phyloP scores from a whole-genome alignment of 2,113 vertebrate genomes.

The Emydocephalus ijimae region DNA sequence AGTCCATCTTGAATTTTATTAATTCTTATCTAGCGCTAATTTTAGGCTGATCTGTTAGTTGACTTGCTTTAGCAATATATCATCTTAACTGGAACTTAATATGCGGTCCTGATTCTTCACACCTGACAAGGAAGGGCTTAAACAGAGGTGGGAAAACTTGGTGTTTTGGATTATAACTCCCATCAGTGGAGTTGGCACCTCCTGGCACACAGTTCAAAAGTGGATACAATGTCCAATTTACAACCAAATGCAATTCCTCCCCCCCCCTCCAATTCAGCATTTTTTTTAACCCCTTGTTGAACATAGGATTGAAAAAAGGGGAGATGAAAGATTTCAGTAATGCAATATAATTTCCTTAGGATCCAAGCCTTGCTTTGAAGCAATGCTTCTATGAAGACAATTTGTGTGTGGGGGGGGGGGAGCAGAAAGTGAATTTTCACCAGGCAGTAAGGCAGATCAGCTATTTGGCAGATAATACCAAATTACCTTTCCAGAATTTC shows the following conservation, averaged over 20 bases:
- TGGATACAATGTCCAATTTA: background rate
- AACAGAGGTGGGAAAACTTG: background rate
- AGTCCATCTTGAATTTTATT: too few relatives aligned
- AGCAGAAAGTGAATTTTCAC: background rate
- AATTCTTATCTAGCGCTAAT: too few relatives aligned
- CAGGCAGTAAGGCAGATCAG: background rate
- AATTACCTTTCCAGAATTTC: background rate
- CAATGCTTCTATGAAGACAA: background rate
- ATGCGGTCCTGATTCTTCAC: too few relatives aligned
- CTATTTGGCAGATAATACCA: background rate
- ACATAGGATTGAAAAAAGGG: background rate
- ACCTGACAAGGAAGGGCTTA: background rate
- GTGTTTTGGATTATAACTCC: background rate
- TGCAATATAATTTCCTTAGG: too few relatives aligned
- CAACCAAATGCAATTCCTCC: background rate
- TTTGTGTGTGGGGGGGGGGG: background rate
- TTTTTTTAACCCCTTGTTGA: background rate
- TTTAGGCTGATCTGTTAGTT: too few relatives aligned
- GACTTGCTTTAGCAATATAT: too few relatives aligned
- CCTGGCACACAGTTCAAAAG: background rate
- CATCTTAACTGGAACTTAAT: too few relatives aligned
- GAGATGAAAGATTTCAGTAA: background rate
- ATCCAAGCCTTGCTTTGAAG: background rate
- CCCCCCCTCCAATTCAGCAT: background rate
- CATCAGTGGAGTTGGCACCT: background rate